These are phyloP conservation scores for Pandion haliaetus DNA, from an alignment of 2,113 vertebrate genomes.

Conservation along the genomic window DNA sequence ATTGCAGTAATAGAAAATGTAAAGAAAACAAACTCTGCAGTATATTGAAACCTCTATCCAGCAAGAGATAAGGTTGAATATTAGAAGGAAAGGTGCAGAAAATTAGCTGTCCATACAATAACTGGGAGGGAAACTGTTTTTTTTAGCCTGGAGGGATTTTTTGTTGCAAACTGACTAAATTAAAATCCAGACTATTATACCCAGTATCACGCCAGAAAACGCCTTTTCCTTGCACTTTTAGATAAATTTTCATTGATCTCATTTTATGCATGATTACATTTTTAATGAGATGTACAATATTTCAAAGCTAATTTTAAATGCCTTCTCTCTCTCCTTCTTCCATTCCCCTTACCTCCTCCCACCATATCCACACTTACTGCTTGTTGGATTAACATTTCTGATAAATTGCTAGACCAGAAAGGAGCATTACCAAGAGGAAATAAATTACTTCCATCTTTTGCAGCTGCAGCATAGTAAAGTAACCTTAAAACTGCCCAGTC, in stretches of 20 bases:
- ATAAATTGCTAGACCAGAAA: conserved; percentile 83
- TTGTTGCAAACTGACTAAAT: conserved; percentile 88
- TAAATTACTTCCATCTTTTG: conserved; percentile 75
- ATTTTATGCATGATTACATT: conserved; percentile 96
- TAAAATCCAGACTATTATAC: conserved; percentile 94
- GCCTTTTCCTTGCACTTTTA: conserved; percentile 86
- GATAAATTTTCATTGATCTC: conserved; percentile 93
- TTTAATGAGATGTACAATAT: conserved; percentile 95
- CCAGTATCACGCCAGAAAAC: conserved; percentile 86
- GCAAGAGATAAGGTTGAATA: conserved; percentile 82
- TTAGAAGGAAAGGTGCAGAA: conserved; percentile 80
- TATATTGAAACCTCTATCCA: conserved; percentile 77
- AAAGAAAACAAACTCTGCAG: conserved; percentile 83
- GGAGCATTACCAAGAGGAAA: conserved; percentile 74
- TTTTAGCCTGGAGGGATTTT: conserved; percentile 86
- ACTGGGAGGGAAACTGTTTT: conserved; percentile 83
- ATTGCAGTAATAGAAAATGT: conserved; percentile 81
- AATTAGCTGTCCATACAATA: conserved; percentile 86
- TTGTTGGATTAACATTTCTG: conserved; percentile 83
- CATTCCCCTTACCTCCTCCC: conserved; percentile 5
- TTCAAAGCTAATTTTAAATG: conserved; percentile 88
- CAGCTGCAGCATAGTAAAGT: conserved; percentile 57
- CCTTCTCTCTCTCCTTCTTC: conserved; percentile 66
- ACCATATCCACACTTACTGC: conserved; percentile 59
- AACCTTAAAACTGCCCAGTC: conserved; percentile 75